Evolutionary conservation across 2,797 vertebrate genomes (phyloP).

Genomic region (Morus bassanus): DNA sequence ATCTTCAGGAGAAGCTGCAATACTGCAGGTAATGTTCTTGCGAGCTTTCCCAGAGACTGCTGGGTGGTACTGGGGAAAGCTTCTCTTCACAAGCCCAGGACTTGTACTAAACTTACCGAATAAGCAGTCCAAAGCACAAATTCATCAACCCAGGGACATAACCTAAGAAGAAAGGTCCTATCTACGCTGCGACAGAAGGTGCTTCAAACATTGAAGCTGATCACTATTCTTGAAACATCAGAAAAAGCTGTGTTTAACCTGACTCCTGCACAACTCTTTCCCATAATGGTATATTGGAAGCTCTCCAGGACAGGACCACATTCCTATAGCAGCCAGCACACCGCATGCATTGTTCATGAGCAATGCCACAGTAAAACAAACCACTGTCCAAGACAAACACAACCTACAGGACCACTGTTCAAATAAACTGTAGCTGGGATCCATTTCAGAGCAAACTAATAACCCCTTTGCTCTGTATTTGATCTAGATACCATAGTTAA

Average conservation of each 20-base stretch:
- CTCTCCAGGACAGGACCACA: background rate
- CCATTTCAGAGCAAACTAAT: background rate
- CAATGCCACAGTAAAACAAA: background rate
- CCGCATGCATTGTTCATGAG: background rate
- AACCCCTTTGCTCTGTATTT: background rate
- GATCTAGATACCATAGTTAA: background rate
- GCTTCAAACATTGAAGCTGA: background rate
- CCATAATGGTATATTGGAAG: background rate
- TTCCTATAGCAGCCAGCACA: background rate
- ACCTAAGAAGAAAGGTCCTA: background rate
- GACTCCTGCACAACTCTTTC: background rate
- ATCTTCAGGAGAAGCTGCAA: background rate
- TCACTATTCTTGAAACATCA: background rate
- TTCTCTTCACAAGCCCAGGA: background rate
- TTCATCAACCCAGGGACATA: background rate
- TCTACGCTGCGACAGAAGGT: background rate
- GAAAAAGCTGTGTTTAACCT: background rate
- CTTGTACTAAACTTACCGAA: background rate
- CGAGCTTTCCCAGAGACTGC: background rate
- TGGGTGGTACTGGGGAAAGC: background rate
- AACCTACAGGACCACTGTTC: background rate
- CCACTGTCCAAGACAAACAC: background rate
- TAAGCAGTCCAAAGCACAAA: background rate
- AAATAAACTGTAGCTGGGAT: background rate
- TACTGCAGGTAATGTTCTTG: background rate